Evolutionary conservation across 1,140 invertebrate genomes (phyloP), one percentile per base, ranked within the genome.

Genomic region (Anthonomus grandis): DNA sequence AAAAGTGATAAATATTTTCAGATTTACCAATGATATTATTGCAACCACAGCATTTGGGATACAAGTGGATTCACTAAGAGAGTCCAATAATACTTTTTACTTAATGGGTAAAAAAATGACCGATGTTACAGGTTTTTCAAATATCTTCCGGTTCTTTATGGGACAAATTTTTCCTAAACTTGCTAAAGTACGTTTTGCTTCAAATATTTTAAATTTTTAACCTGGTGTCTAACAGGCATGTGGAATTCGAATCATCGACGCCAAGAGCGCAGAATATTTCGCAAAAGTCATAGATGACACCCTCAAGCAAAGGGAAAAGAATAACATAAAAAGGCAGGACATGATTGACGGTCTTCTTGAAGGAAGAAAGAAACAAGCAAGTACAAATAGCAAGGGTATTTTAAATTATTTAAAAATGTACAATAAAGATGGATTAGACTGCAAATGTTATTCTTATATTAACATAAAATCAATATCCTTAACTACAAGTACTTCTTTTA

Each of bases 1-100:
- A 15, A 15, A 39, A 39, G 17, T 15, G 0, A 15, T 39, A 39
- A 10, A 10, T 15, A 15, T 31, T n/a, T n/a, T n/a, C n/a, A 41
- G 2, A 63, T 68, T 49, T 74, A 69, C 74, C 0, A 74, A 69
- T 56, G 76, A 76, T 45, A 69, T 75, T 0, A 75, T 77, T 25
- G 73, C 70, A 2, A 67, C 63, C 0, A 27, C 56, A 10, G 68
- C 73, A 10, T 76, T 75, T 64, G 75, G 74, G 12, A 47, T 76
- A 5, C 56, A 67, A 34, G 64, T 71, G 2, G 48, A 75, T 54
- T 72, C 72, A 1, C 59, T 77, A 38, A 60, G 60, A 45, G 57
- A 76, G 37, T 57, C 44, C 9, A 46, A 75, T 8, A 72, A 74
- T 19, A 63, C 67, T 12, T 75, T 77, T 60, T 70, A 61, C 50